phyloP scores from a whole-genome alignment of 2,113 vertebrate genomes.

The Pionites leucogaster region DNA sequence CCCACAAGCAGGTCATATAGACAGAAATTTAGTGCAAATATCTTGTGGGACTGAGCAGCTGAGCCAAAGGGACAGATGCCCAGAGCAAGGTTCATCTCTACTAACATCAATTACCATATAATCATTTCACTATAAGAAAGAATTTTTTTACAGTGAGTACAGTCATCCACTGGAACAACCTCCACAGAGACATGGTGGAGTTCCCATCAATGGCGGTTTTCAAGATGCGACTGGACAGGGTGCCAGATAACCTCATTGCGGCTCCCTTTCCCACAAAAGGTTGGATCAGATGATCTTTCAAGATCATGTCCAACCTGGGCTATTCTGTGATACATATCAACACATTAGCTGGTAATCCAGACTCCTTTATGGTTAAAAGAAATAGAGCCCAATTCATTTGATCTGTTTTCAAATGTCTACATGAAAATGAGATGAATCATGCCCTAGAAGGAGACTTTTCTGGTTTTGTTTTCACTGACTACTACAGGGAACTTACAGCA shows the following conservation, averaged over 20 bases:
- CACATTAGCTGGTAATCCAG: not conserved
- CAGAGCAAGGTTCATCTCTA: not conserved
- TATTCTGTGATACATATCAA: not conserved
- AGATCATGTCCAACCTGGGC: not conserved
- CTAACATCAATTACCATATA: not conserved
- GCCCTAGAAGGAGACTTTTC: not conserved
- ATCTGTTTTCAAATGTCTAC: not conserved
- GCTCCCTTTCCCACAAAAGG: not conserved
- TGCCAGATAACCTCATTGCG: not conserved
- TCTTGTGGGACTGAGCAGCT: not conserved
- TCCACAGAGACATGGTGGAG: not conserved
- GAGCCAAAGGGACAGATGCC: not conserved
- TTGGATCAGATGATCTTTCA: not conserved
- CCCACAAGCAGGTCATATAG: not conserved
- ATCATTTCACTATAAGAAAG: not conserved
- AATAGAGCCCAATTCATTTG: not conserved
- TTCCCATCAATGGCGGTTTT: not conserved
- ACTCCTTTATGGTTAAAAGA: not conserved
- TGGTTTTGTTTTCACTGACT: not conserved
- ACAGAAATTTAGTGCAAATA: not conserved
- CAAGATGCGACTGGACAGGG: not conserved
- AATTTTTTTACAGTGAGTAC: not conserved
- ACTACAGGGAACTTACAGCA: not conserved
- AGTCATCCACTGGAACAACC: not conserved
- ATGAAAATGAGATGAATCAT: not conserved